Conservation (phyloP, 2,888 invertebrate species). For the Caenorhabditis becei region DNA sequence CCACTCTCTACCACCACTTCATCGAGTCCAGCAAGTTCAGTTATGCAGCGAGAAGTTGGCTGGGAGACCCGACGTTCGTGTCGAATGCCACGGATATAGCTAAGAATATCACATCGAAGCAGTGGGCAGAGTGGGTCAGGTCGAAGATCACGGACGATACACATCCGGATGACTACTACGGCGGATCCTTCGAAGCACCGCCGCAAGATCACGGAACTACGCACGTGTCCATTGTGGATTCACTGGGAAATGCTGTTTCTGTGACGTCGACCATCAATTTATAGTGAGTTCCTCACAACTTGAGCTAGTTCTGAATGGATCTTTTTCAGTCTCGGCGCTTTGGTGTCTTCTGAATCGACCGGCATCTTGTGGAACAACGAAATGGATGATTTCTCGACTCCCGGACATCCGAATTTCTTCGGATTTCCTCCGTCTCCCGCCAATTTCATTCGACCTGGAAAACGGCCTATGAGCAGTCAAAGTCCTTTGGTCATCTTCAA, state of each 20-base stretch:
- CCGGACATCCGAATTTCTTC: conserved; percentile 82
- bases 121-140: conserved; percentile 76
- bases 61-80: conserved; percentile 87
- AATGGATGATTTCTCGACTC: conserved; percentile 93
- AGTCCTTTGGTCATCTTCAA: conserved; percentile 89
- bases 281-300: conserved; percentile 88
- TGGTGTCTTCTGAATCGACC: conserved; percentile 87
- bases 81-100: conserved; percentile 76
- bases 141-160: conserved; percentile 73
- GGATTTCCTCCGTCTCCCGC: conserved; percentile 87
- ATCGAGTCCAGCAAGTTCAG: conserved; percentile 94
- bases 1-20: conserved; percentile 88
- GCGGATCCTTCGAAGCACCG: conserved; percentile 73
- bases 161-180: conserved; percentile 78
- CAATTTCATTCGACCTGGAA: conserved; percentile 90
- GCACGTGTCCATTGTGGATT: conserved; percentile 89
- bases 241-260: conserved; percentile 92
- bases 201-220: conserved; percentile 90
- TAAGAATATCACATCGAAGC: conserved; percentile 71
- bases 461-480: conserved; percentile 93
- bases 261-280: conserved; percentile 93
- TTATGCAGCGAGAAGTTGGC: conserved; percentile 83
- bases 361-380: conserved; percentile 94
- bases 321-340: conserved; percentile 88
- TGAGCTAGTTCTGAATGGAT: background rate